Evolutionary conservation across 2,797 vertebrate species (phyloP).

Genomic region (Buceros bicornis): DNA sequence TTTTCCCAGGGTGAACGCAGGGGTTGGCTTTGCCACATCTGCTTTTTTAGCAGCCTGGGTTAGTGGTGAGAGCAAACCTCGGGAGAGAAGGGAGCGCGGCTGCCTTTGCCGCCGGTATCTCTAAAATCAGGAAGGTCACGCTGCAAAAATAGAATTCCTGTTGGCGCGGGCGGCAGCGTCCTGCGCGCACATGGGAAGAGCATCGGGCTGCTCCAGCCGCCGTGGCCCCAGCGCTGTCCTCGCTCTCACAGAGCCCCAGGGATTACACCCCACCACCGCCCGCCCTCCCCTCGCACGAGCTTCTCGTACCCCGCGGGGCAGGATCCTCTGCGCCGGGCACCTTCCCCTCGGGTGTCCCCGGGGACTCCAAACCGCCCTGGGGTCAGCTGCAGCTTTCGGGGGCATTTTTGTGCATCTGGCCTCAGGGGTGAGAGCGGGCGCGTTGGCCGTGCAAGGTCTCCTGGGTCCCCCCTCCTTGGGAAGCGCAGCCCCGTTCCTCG

Average conservation of each 20-base stretch:
- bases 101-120: not conserved
- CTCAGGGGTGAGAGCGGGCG: not conserved
- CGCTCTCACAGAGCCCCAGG: not conserved
- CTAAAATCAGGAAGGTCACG: not conserved
- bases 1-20: not conserved
- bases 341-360: accelerated
- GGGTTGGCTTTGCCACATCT: not conserved
- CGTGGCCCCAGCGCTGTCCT: not conserved
- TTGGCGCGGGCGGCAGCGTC: not conserved
- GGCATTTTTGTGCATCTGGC: not conserved
- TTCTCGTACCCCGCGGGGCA: accelerated
- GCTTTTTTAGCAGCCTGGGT: not conserved
- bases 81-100: not conserved
- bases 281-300: not conserved
- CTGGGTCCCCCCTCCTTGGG: no score
- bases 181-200: not conserved
- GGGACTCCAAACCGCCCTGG: not conserved
- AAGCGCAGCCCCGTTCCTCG: not conserved
- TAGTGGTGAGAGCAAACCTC: not conserved
- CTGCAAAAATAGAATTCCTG: conserved; percentile 43
- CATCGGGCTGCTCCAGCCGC: not conserved
- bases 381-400: not conserved
- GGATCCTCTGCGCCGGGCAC: not conserved
- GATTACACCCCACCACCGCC: not conserved
- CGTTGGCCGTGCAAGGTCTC: accelerated